A percentile compares a stretch with the other conserved stretches of the same genome.
phyloP scores from a whole-genome alignment of 2,113 vertebrate species.

The Archocentrus centrarchus region DNA sequence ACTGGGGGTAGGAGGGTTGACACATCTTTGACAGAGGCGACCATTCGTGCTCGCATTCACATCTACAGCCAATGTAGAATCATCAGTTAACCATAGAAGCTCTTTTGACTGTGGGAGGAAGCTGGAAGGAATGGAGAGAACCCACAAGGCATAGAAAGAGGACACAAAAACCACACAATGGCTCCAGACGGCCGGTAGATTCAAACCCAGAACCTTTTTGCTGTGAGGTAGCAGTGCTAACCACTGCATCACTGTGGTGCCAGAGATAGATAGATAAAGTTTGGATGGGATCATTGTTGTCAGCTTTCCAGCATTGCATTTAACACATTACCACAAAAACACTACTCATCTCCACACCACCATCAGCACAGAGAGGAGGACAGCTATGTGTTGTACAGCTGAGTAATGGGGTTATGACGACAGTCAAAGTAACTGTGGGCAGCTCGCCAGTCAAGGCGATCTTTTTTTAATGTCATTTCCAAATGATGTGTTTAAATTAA shows the following conservation, averaged over 20 bases:
- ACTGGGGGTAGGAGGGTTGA: too few species aligned
- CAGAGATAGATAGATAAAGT: background rate
- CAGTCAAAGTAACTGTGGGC: background rate
- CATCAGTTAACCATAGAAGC: background rate
- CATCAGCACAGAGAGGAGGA: background rate
- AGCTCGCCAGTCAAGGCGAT: background rate
- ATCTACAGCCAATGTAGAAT: background rate
- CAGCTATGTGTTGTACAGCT: background rate
- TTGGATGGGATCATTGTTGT: background rate
- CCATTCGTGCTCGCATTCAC: background rate
- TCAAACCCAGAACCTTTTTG: too few species aligned
- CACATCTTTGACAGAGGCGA: background rate
- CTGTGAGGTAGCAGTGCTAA: background rate
- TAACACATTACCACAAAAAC: background rate
- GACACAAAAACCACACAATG: background rate
- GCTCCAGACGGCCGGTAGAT: too few species aligned
- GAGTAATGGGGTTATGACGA: conserved; percentile 4
- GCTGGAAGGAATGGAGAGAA: background rate
- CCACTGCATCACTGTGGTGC: background rate
- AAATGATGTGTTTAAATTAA: background rate
- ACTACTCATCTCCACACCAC: background rate
- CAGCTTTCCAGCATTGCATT: background rate
- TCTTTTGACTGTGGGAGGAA: too few species aligned
- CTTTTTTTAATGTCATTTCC: background rate
- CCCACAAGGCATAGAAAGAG: background rate